Evolutionary conservation across 2,888 invertebrate genomes (phyloP), one percentile per base, ranked within the genome.

Genomic region (Perizoma flavofasciatum): DNA sequence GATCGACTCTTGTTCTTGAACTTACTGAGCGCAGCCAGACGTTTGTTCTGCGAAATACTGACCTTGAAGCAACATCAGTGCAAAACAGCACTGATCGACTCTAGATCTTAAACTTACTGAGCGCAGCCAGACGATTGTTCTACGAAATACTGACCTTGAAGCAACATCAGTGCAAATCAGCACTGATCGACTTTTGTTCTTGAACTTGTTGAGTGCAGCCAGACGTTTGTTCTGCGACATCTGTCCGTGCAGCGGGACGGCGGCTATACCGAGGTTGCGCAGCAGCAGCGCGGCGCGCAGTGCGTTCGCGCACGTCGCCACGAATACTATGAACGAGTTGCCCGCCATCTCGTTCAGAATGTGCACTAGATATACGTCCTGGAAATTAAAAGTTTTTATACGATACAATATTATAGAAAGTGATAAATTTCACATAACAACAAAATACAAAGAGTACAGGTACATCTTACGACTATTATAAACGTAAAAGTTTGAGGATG

Each of bases 91-190:
- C 22, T 22, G 1, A 22, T 22, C 22, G 22, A 22, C 22, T 22
- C 22, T 22, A 22, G 22, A 2, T 22, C 22, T 22, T 22, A 3
- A 22, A 22, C 22, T 22, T 22, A 22, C 22, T 22, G 22, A 22
- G 22, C 22, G 1, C 22, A 22, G 22, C 22, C 22, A 22, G 22
- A 22, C 22, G 22, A 2, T 22, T 22, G 22, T 22, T 22, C 22
- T 22, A 3, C 22, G 22, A 22, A 22, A 22, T 22, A 22, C 22
- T 22, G 71, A 97, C 97, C 98, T 95, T 78, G 98, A 98, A 2
- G 99, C 99, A 0, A 99, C 99, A 91, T 99, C 99, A 0, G 99
- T 99, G 9, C 99, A 99, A 59, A 99, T 97, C 5, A 99, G 93
- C 74, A 99, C 97, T 0, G 98, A 97, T n/a, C 99, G 92, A 74